A percentile compares a stretch with the other conserved stretches of the same genome.
Evolutionary conservation across 2,113 vertebrate genomes (phyloP).

Genomic region (Columba livia): DNA sequence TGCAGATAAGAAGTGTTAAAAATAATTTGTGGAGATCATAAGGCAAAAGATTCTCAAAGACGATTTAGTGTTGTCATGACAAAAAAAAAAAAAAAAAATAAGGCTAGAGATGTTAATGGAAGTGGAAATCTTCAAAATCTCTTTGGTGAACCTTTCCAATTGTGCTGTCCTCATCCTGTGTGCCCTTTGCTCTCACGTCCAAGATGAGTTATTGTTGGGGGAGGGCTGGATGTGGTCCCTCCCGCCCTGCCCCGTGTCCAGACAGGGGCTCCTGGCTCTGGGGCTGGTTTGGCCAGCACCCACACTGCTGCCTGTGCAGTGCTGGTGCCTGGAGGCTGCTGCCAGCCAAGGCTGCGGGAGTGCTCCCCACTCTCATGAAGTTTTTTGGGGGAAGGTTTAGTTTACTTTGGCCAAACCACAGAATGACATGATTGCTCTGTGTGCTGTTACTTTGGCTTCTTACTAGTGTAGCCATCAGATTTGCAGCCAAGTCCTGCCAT

Average conservation of each 20-base stretch:
- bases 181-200: background rate
- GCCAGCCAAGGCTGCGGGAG: background rate
- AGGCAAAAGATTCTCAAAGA: background rate
- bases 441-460: background rate
- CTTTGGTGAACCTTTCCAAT: background rate
- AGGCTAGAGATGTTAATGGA: background rate
- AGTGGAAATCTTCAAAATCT: background rate
- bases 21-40: constrained; percentile 19
- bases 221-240: background rate
- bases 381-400: background rate
- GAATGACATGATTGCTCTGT: background rate
- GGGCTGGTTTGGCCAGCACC: background rate
- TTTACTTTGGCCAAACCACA: background rate
- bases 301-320: fast-evolving
- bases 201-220: background rate
- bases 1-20: background rate
- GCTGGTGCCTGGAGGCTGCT: background rate
- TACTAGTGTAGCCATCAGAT: background rate
- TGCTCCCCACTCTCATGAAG: background rate
- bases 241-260: background rate
- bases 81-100: background rate
- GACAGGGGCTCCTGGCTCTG: background rate
- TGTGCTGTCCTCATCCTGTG: background rate
- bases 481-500: background rate
- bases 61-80: background rate